Evolutionary conservation across 2,113 vertebrate species (phyloP), one percentile per base, ranked within the genome.

Genomic region (Anguilla rostrata): DNA sequence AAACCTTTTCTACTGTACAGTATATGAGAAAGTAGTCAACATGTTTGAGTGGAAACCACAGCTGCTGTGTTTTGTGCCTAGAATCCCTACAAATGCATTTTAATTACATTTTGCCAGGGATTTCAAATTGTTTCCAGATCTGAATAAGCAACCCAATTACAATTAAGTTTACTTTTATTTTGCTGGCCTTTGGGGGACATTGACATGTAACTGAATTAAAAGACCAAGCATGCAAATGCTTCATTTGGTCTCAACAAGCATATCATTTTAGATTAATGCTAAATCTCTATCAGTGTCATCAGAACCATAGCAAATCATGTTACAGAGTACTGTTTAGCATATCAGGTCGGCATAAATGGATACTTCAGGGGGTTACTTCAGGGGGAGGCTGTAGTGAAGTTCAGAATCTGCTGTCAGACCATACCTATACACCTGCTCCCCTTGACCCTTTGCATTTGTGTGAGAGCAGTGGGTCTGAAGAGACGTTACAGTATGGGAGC

Each of bases 171-270:
- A 9, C 2, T 53, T 82, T 15, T 29, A 53, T 39, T 63, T 7
- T 12, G 81, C 9, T 43, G 56, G 56, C 79, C 78, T 86, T 49
- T 66, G 41, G 79, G 78, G 39, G 26, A 81, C 79, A 86, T 66
- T 60, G 56, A 20, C 34, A 39, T 34, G 63, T 26, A 82, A 66
- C 40, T 86, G 18, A 60, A 39, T 60, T 20, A 49, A 22, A 12
- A 57, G 22, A 3, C 29, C 26, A 57, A 46, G 43, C 34, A 85
- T 85, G 78, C 63, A n/a, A 6, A 71, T 71, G 6, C 63, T 18
- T 71, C 26, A n/a, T 9, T n/a, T 8, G 63, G 26, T 71, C 20
- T 71, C 63, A 71, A 3, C 22, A 71, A 3, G n/a, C 6, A n/a
- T 1, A n/a, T 71, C 22, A 15, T 81, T 78, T 63, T 26, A 26